Evolutionary conservation across 2,113 vertebrate species (phyloP).

Genomic region (Aix galericulata): DNA sequence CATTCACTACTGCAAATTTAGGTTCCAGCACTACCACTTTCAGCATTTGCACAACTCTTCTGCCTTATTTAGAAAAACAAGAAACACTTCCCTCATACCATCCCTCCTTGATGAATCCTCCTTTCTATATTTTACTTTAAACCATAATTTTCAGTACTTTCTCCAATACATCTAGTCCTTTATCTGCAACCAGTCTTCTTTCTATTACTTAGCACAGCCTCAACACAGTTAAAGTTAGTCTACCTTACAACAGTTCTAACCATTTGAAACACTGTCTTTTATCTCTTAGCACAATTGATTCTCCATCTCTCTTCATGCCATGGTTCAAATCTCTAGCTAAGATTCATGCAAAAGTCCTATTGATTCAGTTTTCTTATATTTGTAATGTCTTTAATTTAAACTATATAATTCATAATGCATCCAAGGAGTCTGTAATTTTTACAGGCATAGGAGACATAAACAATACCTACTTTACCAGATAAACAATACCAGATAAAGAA

Average conservation of each 20-base stretch:
- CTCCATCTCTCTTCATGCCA: neutral
- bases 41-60: neutral
- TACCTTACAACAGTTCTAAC: neutral
- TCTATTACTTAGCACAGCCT: neutral
- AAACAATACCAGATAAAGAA: neutral
- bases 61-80: neutral
- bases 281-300: neutral
- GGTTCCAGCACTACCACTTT: neutral
- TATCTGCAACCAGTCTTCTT: neutral
- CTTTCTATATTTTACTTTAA: neutral
- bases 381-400: neutral
- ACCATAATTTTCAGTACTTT: neutral
- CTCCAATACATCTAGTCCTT: neutral
- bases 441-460: neutral
- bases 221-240: neutral
- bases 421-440: neutral
- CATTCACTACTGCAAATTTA: neutral
- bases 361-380: neutral
- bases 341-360: neutral
- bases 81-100: neutral
- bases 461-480: neutral
- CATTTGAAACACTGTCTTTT: conserved; percentile 5
- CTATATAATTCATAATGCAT: neutral
- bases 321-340: neutral
- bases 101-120: neutral